Evolutionary conservation across 2,797 vertebrate genomes (phyloP).

Genomic region (Crotalus adamanteus): DNA sequence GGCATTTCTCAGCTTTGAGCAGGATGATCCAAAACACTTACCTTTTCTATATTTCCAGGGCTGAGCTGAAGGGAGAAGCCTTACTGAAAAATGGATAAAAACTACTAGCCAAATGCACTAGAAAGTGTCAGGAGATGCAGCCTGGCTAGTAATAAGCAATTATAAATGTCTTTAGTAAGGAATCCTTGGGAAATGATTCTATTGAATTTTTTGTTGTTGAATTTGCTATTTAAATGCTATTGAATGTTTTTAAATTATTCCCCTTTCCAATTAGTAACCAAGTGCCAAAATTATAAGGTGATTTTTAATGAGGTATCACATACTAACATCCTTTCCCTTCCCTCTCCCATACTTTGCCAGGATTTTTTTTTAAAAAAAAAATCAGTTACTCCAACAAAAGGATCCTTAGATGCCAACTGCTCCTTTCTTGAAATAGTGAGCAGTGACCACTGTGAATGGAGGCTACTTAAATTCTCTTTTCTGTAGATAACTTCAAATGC

Average conservation of each 20-base stretch:
- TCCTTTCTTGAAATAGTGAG: not conserved
- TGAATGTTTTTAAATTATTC: not conserved
- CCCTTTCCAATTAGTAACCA: not conserved
- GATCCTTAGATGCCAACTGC: not conserved
- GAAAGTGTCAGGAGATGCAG: not conserved
- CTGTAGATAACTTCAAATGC: not conserved
- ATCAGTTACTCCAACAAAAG: not conserved
- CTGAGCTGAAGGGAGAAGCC: not conserved
- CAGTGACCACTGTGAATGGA: not conserved
- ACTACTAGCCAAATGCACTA: not conserved
- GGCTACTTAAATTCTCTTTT: not conserved
- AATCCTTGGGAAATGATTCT: not conserved
- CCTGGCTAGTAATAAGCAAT: not conserved
- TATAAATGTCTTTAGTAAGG: not conserved
- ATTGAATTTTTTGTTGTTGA: not conserved
- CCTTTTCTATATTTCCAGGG: not conserved
- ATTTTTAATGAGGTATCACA: not conserved
- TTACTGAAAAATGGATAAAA: not conserved
- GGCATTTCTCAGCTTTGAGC: not conserved
- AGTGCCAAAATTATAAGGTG: not conserved
- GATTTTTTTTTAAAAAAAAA: not conserved
- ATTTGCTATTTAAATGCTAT: not conserved
- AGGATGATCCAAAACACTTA: not conserved
- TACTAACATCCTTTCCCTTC: not conserved
- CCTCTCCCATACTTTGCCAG: not conserved